These are phyloP conservation scores for Drosophila longiperda DNA, from an alignment of 2,888 invertebrate genomes.

Conservation along the genomic window DNA sequence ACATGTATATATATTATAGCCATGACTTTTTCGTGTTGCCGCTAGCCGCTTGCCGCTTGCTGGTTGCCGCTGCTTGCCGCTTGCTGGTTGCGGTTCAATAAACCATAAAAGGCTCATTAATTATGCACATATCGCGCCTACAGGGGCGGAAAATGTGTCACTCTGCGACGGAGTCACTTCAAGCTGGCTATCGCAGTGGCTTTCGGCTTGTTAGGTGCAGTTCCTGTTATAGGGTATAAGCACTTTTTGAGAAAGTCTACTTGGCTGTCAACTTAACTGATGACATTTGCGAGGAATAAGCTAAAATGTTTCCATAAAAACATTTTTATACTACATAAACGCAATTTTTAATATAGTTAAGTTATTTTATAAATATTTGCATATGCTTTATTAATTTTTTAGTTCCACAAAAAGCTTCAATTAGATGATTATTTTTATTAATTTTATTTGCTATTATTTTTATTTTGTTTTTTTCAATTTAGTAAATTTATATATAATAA, in stretches of 20 bases:
- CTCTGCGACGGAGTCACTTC: slow-evolving; percentile 35
- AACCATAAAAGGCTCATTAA: slow-evolving; percentile 84
- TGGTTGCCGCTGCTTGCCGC: slow-evolving; percentile 17
- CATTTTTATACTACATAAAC: neutral
- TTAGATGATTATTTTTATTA: slow-evolving; percentile 86
- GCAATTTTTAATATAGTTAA: neutral
- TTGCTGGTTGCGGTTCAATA: slow-evolving; percentile 81
- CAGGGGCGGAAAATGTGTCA: slow-evolving; percentile 80
- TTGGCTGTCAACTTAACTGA: neutral
- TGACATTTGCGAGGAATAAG: neutral
- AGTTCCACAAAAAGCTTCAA: slow-evolving; percentile 89
- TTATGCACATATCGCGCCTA: slow-evolving; percentile 83
- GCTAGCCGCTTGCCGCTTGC: slow-evolving; percentile 18
- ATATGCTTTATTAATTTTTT: slow-evolving; percentile 85
- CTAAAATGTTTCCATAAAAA: neutral
- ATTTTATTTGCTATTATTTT: slow-evolving; percentile 84
- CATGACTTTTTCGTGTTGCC: slow-evolving; percentile 65
- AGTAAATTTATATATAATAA: too few relatives aligned
- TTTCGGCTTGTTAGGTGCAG: slow-evolving; percentile 32
- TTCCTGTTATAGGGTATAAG: slow-evolving; percentile 43
- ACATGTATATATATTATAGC: slow-evolving; percentile 28
- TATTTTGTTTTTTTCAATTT: slow-evolving; percentile 86
- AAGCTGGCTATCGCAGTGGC: slow-evolving; percentile 39
- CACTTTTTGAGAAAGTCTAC: slow-evolving; percentile 9
- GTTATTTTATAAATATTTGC: neutral